Conservation (phyloP, 2,797 vertebrate genomes). For the Harpagifer antarcticus region DNA sequence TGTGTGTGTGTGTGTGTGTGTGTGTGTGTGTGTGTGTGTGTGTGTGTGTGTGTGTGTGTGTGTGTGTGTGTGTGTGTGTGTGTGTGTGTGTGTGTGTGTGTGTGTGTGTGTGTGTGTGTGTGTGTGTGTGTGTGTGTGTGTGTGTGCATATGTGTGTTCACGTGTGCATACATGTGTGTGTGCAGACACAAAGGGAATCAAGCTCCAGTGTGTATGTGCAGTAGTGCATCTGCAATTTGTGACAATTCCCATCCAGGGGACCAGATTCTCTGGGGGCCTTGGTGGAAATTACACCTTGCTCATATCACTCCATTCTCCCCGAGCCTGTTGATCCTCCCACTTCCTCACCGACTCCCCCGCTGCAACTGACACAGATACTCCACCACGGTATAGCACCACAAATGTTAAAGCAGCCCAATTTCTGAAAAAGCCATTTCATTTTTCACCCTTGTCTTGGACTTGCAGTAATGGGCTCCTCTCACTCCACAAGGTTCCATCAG, state of each 20-base stretch:
- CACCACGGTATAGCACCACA: constrained; percentile 52
- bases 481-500: constrained; percentile 67
- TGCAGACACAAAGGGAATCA: neutral
- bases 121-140: neutral
- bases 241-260: constrained; percentile 65
- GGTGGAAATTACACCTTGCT: constrained; percentile 78
- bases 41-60: neutral
- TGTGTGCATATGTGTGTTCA: too few relatives aligned
- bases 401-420: constrained; percentile 70
- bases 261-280: constrained; percentile 72
- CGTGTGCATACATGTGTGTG: too few relatives aligned
- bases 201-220: constrained; percentile 11
- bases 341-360: constrained; percentile 42
- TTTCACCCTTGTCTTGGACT: constrained; percentile 72
- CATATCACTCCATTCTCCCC: constrained; percentile 75
- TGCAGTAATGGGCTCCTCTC: constrained; percentile 73
- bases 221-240: constrained; percentile 53
- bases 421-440: constrained; percentile 78
- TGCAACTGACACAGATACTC: constrained; percentile 73
- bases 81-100: neutral
- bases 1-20: neutral
- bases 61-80: neutral
- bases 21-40: neutral
- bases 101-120: neutral
- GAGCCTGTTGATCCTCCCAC: constrained; percentile 66